Conservation (phyloP, 1,140 invertebrate genomes). For the Heliconius congener region DNA sequence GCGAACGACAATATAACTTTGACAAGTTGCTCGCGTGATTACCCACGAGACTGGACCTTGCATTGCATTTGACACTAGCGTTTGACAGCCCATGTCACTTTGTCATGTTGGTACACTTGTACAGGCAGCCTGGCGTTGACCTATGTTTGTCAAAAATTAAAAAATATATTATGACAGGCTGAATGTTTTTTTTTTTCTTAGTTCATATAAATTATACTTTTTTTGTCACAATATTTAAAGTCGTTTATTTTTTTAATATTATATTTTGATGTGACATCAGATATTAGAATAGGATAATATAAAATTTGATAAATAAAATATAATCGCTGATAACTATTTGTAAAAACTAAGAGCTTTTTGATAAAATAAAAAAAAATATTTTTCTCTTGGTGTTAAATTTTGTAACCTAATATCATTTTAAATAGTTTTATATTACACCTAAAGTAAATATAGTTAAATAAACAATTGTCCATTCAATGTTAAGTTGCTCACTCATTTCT, state of each 20-base stretch:
- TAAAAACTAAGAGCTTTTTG: conserved; percentile 6
- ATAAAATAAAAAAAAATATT: not conserved
- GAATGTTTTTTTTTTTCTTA: not conserved
- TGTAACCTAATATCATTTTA: conserved; percentile 6
- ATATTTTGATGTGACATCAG: not conserved
- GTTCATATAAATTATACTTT: not conserved
- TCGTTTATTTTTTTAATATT: not conserved
- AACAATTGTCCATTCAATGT: conserved; percentile 37
- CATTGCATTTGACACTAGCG: conserved; percentile 12
- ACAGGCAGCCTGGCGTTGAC: not conserved
- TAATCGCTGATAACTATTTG: not conserved
- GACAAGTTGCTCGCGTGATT: conserved; percentile 45
- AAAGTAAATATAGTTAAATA: conserved; percentile 25
- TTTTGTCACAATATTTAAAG: not conserved
- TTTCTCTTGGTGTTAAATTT: conserved; percentile 4
- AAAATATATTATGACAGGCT: not conserved
- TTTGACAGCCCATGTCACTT: not conserved
- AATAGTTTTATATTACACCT: conserved; percentile 18
- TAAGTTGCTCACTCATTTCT: conserved; percentile 41
- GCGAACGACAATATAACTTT: conserved; percentile 71
- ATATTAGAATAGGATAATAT: not conserved
- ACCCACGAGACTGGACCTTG: conserved; percentile 48
- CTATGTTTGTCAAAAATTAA: not conserved
- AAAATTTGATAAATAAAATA: conserved; percentile 17
- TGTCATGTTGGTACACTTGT: not conserved